phyloP scores from a whole-genome alignment of 1,140 invertebrate species.

The Drosophila chauvacae region DNA sequence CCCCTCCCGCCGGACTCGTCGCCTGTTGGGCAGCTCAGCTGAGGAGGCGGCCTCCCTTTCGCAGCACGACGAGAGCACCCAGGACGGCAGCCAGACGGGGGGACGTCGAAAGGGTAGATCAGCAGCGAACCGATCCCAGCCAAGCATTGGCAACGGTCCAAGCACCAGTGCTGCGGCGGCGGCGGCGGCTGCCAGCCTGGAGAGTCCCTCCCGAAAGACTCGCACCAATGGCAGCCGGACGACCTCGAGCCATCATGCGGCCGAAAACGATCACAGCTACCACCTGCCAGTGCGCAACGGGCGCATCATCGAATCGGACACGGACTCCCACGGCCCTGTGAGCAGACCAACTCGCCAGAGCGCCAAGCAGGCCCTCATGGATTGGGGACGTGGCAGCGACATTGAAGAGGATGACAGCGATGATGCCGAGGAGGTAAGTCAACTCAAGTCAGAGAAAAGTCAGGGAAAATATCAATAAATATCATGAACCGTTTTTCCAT shows the following conservation, averaged over 20 bases:
- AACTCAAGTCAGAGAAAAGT: too few species aligned
- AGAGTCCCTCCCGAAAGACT: constrained; percentile 71
- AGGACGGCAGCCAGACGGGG: constrained; percentile 61
- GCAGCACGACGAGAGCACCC: constrained; percentile 76
- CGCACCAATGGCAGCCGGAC: constrained; percentile 61
- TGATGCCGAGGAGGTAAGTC: constrained; percentile 74
- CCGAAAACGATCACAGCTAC: constrained; percentile 83
- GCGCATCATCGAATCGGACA: constrained; percentile 77
- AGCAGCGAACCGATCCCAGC: constrained; percentile 19
- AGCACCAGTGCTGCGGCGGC: constrained; percentile 67
- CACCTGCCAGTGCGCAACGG: constrained; percentile 79
- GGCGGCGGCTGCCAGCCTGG: constrained; percentile 30
- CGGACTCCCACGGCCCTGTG: constrained; percentile 67
- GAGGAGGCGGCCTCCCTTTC: constrained; percentile 65
- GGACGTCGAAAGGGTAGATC: constrained; percentile 66
- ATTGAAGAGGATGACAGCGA: constrained; percentile 75
- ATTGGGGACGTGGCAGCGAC: constrained; percentile 76
- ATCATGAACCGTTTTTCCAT: too few species aligned
- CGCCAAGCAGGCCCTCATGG: constrained; percentile 67
- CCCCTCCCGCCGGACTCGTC: constrained; percentile 50
- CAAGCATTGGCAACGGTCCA: constrained; percentile 48
- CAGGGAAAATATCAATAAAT: too few species aligned
- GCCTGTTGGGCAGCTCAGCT: constrained; percentile 55
- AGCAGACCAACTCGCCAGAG: constrained; percentile 73
- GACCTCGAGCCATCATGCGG: constrained; percentile 35